Conservation (phyloP, 1,140 invertebrate genomes). For the Trichomalopsis sarcophagae region DNA sequence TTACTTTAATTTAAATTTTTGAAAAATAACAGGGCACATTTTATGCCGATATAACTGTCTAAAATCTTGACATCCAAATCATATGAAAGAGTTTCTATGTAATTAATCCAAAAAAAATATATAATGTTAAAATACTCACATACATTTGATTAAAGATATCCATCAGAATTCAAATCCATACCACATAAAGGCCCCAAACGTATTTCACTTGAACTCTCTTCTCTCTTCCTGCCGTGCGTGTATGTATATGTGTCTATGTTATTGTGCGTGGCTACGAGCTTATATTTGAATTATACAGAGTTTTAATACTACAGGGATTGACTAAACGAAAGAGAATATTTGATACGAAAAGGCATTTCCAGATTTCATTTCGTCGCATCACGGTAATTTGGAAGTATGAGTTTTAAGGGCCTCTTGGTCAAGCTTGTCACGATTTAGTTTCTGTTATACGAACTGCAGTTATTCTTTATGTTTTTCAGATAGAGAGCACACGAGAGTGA, state of each 20-base stretch:
- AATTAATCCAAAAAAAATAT: too few relatives aligned
- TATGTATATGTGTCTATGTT: background rate
- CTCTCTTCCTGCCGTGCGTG: background rate
- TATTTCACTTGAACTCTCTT: background rate
- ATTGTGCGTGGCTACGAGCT: background rate
- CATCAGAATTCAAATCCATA: conserved; percentile 24
- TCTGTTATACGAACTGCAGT: background rate
- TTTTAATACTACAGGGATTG: background rate
- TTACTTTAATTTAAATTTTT: too few relatives aligned
- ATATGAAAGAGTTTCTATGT: too few relatives aligned
- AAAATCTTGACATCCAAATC: too few relatives aligned
- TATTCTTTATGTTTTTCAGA: background rate
- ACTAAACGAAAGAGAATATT: background rate
- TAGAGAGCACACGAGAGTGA: background rate
- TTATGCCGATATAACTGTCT: too few relatives aligned
- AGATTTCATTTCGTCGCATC: background rate
- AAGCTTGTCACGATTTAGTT: conserved; percentile 6
- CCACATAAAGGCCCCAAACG: conserved; percentile 30
- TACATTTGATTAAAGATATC: conserved; percentile 4
- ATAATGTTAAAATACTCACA: background rate
- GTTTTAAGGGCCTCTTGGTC: background rate
- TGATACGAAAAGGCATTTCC: background rate
- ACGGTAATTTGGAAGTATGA: conserved; percentile 29
- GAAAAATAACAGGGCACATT: too few relatives aligned
- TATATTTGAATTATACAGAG: background rate